Conservation (phyloP, 2,888 invertebrate species). For the Heliconius aoede region DNA sequence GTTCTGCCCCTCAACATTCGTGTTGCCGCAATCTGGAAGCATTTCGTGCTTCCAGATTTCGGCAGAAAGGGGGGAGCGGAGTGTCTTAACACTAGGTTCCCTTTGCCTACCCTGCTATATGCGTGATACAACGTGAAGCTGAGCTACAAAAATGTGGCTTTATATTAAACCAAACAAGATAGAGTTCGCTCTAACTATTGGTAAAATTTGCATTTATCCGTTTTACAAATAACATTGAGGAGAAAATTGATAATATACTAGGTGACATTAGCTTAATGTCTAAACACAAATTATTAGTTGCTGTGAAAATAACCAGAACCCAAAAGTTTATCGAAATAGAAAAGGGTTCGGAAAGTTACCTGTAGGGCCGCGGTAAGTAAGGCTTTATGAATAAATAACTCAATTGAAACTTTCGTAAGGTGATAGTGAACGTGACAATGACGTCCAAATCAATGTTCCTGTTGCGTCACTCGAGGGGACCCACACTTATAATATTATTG, state of each 20-base stretch:
- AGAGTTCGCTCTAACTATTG: too few relatives aligned
- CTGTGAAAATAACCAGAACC: slow-evolving; percentile 10
- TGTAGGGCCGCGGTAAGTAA: slow-evolving; percentile 24
- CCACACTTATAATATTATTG: neutral
- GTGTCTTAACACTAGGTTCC: too few relatives aligned
- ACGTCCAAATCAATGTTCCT: slow-evolving; percentile 49
- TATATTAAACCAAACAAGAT: too few relatives aligned
- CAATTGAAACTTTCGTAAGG: slow-evolving; percentile 59
- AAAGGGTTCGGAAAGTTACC: slow-evolving; percentile 31
- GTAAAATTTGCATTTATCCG: too few relatives aligned
- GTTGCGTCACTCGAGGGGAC: neutral
- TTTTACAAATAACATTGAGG: too few relatives aligned
- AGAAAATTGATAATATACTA: neutral
- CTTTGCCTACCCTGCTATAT: too few relatives aligned
- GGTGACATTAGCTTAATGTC: neutral
- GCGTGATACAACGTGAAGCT: too few relatives aligned
- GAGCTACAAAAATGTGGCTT: too few relatives aligned
- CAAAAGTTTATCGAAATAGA: slow-evolving; percentile 19
- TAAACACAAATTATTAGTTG: neutral
- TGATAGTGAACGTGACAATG: slow-evolving; percentile 49
- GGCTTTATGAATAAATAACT: slow-evolving; percentile 50
- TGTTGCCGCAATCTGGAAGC: too few relatives aligned
- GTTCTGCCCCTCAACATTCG: too few relatives aligned
- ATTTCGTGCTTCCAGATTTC: too few relatives aligned
- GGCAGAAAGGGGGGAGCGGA: too few relatives aligned